Percentiles rank a stretch among this genome's conserved stretches.
These are phyloP conservation scores for Litoditis marina DNA, from an alignment of 2,888 invertebrate genomes.

Conservation along the genomic window DNA sequence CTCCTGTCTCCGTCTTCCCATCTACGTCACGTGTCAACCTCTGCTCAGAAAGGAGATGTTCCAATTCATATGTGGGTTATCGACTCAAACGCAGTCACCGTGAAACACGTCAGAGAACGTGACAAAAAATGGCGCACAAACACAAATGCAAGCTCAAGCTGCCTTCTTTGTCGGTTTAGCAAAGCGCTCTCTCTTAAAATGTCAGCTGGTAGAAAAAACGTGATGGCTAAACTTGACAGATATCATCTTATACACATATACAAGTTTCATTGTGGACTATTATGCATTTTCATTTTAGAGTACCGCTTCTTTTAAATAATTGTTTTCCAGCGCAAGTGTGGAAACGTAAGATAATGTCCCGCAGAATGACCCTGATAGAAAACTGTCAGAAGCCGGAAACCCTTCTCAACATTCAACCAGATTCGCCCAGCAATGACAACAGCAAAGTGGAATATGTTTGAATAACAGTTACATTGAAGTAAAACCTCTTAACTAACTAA, in stretches of 20 bases:
- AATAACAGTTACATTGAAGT: constrained; percentile 1
- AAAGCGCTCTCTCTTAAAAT: too few species aligned
- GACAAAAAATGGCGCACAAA: too few species aligned
- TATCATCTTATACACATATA: too few species aligned
- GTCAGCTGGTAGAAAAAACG: too few species aligned
- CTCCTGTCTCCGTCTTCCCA: constrained; percentile 43
- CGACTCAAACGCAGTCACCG: neutral
- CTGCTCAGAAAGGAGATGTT: constrained; percentile 37
- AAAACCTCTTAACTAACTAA: neutral
- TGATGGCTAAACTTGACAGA: too few species aligned
- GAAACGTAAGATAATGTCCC: constrained; percentile 16
- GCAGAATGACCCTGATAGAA: constrained; percentile 20
- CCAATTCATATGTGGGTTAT: constrained; percentile 28
- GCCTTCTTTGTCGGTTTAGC: too few species aligned
- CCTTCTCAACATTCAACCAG: neutral
- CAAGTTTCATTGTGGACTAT: too few species aligned
- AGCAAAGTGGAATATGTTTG: constrained; percentile 1
- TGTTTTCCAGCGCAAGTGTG: constrained; percentile 19
- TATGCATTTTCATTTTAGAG: too few species aligned
- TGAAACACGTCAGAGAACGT: neutral
- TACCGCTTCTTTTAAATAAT: too few species aligned
- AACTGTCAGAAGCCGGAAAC: constrained; percentile 1
- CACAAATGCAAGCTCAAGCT: too few species aligned
- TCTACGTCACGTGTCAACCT: constrained; percentile 44
- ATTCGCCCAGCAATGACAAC: neutral